Base-by-base conservation (phyloP, 2,888 invertebrate species). In the Amphipyra tragopoginis region DNA sequence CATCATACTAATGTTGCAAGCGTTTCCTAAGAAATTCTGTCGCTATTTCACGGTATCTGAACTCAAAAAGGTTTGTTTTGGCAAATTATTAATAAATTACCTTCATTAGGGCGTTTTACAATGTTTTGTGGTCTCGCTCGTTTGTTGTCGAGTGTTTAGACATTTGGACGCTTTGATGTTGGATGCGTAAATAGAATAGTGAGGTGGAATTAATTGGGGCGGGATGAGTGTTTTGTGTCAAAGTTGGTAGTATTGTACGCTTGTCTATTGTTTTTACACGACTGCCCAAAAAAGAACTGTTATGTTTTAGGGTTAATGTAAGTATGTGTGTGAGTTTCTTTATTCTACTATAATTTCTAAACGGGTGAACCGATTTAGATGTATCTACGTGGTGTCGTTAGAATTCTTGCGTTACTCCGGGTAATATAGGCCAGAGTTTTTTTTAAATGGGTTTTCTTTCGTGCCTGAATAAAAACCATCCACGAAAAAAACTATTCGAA, bases 1-100 rank as follows among this genome's bases (percentile, higher is more conserved):
- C 50, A 62, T 68, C 45, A 65, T 51, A 63, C 50, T 58, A 61
- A 69, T 49, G 65, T 57, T 72, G 47, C 50, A 52, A 33, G 48
- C 29, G 8, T 65, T 38, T 64, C 58, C 65, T 52, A 75, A 68
- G 69, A 75, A 65, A 65, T 59, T 70, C 67, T 63, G 52, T 48
- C 57, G 56, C 72, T 68, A 65, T 80, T 85, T 84, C 70, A 82
- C 81, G 81, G 74, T 74, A 67, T 63, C 72, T 77, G 80, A 79
- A 67, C 80, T 76, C 76, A 77, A 83, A 84, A 85, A 80, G 83
- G 82, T 82, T 80, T 75, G 69, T 82, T 82, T 77, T 82, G 79
- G 79, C 84, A 85, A 88, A 90, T 89, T 88, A 89, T 90, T 89
- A 90, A 90, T 89, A 90, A 91, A 91, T 90, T 90, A 87, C 85